Evolutionary conservation across 64 coral and sea anemone genomes (phyloP).

Genomic region (Astreopora myriophthalma): DNA sequence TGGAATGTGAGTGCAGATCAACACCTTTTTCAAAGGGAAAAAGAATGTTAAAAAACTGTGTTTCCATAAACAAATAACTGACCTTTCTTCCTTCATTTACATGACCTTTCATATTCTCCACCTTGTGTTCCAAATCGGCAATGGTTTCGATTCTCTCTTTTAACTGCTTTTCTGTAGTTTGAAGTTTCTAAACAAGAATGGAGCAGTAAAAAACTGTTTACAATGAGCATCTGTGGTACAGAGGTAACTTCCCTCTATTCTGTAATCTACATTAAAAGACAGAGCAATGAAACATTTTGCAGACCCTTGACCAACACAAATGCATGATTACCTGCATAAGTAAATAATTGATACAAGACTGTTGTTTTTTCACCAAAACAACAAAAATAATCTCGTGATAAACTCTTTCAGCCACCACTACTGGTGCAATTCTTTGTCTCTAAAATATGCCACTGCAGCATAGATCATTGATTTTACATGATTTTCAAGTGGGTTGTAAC

Average conservation of each 20-base stretch:
- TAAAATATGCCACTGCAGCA: not conserved
- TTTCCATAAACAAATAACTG: not conserved
- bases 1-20: no score
- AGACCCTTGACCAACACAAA: not conserved
- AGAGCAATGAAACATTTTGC: no score
- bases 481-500: not conserved
- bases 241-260: no score
- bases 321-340: not conserved
- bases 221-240: no score
- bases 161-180: conserved; percentile 85
- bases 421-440: not conserved
- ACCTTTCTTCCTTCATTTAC: conserved; percentile 71
- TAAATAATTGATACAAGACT: not conserved
- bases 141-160: conserved; percentile 74
- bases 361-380: no score
- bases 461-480: conserved; percentile 13
- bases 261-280: no score
- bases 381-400: not conserved
- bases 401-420: not conserved
- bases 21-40: no score
- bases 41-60: no score
- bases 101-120: conserved; percentile 68
- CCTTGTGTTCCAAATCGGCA: conserved; percentile 64
- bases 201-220: not conserved
- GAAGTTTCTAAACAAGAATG: conserved; percentile 66